Conservation (phyloP, 2,888 invertebrate genomes). For the Sinhomidia bicolor region DNA sequence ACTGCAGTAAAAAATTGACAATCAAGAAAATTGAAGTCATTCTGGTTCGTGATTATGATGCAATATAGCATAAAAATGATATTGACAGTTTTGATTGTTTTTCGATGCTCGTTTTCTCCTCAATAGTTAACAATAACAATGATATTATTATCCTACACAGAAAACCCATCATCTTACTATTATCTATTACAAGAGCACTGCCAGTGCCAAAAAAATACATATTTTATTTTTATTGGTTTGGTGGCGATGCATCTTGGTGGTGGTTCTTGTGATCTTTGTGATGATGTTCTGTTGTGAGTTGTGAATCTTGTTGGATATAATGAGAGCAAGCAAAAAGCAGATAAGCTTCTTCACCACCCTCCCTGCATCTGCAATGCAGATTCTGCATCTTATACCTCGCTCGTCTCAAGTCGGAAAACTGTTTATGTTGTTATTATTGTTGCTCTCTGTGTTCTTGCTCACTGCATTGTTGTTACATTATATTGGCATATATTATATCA, state of each 20-base stretch:
- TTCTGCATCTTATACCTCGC: background rate
- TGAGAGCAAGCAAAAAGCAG: slow-evolving; percentile 6
- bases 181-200: background rate
- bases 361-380: too few relatives aligned
- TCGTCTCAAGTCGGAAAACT: background rate
- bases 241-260: background rate
- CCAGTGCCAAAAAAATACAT: slow-evolving; percentile 44
- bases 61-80: background rate
- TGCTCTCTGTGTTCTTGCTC: background rate
- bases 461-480: slow-evolving; percentile 39
- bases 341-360: background rate
- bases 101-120: background rate
- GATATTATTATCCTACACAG: background rate
- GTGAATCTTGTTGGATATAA: slow-evolving; percentile 15
- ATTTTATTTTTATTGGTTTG: slow-evolving; percentile 35
- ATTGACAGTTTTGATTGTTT: background rate
- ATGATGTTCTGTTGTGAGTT: background rate
- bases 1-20: too few relatives aligned
- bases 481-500: slow-evolving; percentile 49
- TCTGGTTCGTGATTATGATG: background rate
- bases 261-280: background rate
- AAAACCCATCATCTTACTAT: background rate
- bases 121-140: background rate
- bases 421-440: background rate
- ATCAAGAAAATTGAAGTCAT: too few relatives aligned